Evolutionary conservation across 1,140 invertebrate species (phyloP), one percentile per base, ranked within the genome.

Genomic region (Ruditapes philippinarum): DNA sequence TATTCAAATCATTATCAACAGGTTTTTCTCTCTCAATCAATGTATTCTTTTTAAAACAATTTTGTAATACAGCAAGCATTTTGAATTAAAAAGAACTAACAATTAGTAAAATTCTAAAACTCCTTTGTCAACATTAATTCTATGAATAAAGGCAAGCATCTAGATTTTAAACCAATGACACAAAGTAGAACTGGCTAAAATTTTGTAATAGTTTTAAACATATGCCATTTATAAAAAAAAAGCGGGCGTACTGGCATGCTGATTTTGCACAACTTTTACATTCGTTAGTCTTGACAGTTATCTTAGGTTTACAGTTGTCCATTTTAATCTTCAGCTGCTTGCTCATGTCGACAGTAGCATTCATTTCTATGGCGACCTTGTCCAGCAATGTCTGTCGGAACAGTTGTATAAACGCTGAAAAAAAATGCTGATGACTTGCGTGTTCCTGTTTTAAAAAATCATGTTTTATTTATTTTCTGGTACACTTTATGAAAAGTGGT

Each of bases 341-440:
- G 28, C 38, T 68, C 85, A 79, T 42, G 60, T 88, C 85, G 4
- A 79, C 40, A 3, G 85, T 88, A 7, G 54, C 54, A 38, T 88
- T 88, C 57, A 65, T 70, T 65, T 88, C 85, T 14, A 80, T 5
- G 5, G 85, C 85, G 11, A 88, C 76, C 31, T 68, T 80, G 40
- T 88, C 76, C 25, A 88, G 19, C 38, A 88, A 31, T 25, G 76
- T 62, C 38, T 78, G 51, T 19, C 85, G 76, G 62, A 88, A 88
- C 22, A 86, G 28, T 45, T 78, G 49, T 0, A 42, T 62, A 38
- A 86, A 86, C 7, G 84, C 84, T 86, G 73, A n/a, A n/a, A n/a
- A n/a, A n/a, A n/a, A n/a, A n/a, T n/a, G n/a, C n/a, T n/a, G n/a
- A n/a, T n/a, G n/a, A n/a, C n/a, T n/a, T n/a, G n/a, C n/a, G n/a